phyloP scores from a whole-genome alignment of 30 jellyfish, hydroid and myxozoan species.

The Aurelia aurita complex sp. Pacific region DNA sequence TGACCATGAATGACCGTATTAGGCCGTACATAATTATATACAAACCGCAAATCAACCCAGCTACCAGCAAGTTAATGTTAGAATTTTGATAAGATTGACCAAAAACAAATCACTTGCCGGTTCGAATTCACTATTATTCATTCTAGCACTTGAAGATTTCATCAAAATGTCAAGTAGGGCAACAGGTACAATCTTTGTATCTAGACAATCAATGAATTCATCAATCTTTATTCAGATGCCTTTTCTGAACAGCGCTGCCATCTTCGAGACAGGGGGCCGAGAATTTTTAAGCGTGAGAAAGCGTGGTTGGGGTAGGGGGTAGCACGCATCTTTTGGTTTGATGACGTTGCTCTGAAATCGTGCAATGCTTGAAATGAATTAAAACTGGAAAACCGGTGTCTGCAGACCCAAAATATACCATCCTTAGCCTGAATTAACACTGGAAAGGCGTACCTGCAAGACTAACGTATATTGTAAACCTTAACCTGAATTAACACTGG shows the following conservation, averaged over 20 bases:
- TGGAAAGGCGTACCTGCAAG: too few relatives aligned
- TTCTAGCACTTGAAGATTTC: background rate
- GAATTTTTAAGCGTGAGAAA: constrained; percentile 23
- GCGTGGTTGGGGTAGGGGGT: background rate
- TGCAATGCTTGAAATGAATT: background rate
- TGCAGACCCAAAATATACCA: too few relatives aligned
- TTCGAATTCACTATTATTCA: too few relatives aligned
- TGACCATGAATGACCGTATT: constrained; percentile 50
- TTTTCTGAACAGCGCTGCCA: too few relatives aligned
- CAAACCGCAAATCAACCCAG: constrained; percentile 10
- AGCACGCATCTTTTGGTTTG: too few relatives aligned
- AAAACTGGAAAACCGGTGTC: too few relatives aligned
- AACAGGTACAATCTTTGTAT: too few relatives aligned
- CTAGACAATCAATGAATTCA: too few relatives aligned
- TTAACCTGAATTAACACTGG: too few relatives aligned
- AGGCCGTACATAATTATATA: constrained; percentile 22
- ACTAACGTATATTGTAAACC: too few relatives aligned
- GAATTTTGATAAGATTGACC: background rate
- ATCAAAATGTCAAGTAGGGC: too few relatives aligned
- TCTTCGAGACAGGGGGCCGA: background rate
- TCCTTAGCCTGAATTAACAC: too few relatives aligned
- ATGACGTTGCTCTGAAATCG: background rate
- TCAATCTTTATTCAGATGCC: background rate
- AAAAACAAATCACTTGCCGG: constrained; percentile 2
- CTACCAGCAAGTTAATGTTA: constrained; percentile 21